Evolutionary conservation across 2,113 vertebrate genomes (phyloP), one percentile per base, ranked within the genome.

Genomic region (Trichechus manatus): DNA sequence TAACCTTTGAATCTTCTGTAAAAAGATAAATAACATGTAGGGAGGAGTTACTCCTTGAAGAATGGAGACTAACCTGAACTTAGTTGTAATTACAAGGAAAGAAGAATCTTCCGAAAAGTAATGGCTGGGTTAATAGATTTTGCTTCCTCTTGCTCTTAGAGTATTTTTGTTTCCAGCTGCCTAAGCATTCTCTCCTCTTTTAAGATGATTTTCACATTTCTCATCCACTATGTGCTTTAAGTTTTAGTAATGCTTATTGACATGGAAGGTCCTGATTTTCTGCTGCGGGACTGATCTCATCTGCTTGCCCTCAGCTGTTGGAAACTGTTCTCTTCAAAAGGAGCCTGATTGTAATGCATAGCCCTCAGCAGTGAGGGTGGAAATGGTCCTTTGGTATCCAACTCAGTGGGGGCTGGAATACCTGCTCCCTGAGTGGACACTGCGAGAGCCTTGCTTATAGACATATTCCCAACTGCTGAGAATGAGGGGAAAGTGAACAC

Each of bases 81-180:
- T 91, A 80, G 94, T 82, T 95, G n/a, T 95, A 93, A 97, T 93
- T 93, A 81, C n/a, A 79, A 96, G 92, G 87, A 77, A 84, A 87
- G 89, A 64, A 61, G 42, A 83, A 9, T 74, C 81, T 94, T 93
- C 27, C 53, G 23, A 44, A 68, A 39, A 84, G 75, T 91, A 89
- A 89, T 92, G 93, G 83, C 59, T 88, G 79, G 63, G 63, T 74
- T 80, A 25, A 42, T 81, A 36, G 79, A 22, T 78, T 86, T 87
- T 85, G 19, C 72, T 94, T 93, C 88, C 94, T 87, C 13, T 36
- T 88, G 20, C 39, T 39, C 50, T 94, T 84, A 74, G 47, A 84
- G 11, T 61, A 29, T 87, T 91, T 97, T 63, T 47, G 70, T 87
- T 97, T 95, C 89, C 20, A 88, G 77, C 93, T 95, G 61, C 94